phyloP scores from a whole-genome alignment of 2,888 invertebrate species.

The Clostera curtula region DNA sequence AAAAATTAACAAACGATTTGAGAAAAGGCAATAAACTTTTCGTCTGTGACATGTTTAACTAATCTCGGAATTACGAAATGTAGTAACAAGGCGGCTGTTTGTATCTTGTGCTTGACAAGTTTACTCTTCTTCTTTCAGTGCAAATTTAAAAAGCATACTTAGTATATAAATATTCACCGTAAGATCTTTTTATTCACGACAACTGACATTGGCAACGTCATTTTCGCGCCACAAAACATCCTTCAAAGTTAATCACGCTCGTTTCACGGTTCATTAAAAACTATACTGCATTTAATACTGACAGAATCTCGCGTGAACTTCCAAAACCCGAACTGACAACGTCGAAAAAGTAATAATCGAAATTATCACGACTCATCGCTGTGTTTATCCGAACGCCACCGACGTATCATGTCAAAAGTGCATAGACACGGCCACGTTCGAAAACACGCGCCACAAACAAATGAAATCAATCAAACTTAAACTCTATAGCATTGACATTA shows the following conservation, averaged over 20 bases:
- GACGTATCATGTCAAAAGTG: constrained; percentile 46
- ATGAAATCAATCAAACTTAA: constrained; percentile 15
- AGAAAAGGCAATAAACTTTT: not conserved
- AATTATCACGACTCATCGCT: constrained; percentile 37
- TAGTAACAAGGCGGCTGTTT: too few species aligned
- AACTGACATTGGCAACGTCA: not conserved
- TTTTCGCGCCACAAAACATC: constrained; percentile 16
- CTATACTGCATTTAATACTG: constrained; percentile 28
- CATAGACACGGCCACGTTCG: constrained; percentile 38
- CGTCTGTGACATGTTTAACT: too few species aligned
- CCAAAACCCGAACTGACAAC: constrained; percentile 33
- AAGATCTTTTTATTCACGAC: too few species aligned
- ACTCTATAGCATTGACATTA: constrained; percentile 17
- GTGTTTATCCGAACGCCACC: constrained; percentile 31
- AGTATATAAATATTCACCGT: too few species aligned
- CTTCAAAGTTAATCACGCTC: constrained; percentile 21
- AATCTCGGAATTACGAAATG: too few species aligned
- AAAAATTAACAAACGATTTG: not conserved
- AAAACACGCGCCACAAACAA: constrained; percentile 17
- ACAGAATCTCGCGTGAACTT: constrained; percentile 25
- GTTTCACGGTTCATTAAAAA: constrained; percentile 26
- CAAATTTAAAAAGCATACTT: too few species aligned
- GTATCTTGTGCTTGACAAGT: too few species aligned
- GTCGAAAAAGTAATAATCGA: constrained; percentile 41
- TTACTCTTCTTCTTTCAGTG: too few species aligned